These are phyloP conservation scores for Oryctes rhinoceros DNA, from an alignment of 1,140 invertebrate genomes.

Conservation along the genomic window DNA sequence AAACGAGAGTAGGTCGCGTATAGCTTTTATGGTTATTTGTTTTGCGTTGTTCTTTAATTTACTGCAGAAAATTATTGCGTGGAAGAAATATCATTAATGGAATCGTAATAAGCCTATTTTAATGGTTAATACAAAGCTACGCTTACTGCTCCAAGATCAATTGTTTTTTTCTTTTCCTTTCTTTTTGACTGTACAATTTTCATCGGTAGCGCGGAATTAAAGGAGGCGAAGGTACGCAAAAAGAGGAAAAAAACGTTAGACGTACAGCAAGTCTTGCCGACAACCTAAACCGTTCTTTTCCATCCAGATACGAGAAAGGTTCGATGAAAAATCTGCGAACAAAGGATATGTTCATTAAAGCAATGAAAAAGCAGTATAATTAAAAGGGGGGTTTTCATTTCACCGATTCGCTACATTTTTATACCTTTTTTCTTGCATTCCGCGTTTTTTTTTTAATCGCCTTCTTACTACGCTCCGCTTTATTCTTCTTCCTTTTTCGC, in stretches of 20 bases:
- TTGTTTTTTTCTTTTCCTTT: no score
- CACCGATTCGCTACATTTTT: neutral
- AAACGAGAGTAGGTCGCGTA: no score
- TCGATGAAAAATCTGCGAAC: slow-evolving; percentile 1
- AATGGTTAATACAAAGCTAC: no score
- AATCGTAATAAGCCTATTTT: no score
- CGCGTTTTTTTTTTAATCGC: neutral
- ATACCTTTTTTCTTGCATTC: neutral
- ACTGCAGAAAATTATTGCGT: no score
- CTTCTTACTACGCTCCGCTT: neutral
- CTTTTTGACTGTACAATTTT: neutral
- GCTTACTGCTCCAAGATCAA: no score
- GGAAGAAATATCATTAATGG: no score
- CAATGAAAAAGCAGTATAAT: neutral
- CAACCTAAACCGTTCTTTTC: no score
- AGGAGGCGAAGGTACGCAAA: neutral
- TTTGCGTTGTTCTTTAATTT: no score
- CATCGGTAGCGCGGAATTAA: neutral
- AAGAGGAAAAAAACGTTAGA: neutral
- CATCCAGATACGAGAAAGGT: neutral
- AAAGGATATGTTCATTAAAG: slow-evolving; percentile 19
- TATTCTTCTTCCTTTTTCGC: neutral
- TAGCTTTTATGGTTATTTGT: no score
- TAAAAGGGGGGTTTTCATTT: slow-evolving; percentile 13
- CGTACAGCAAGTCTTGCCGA: neutral